Evolutionary conservation across 2,797 vertebrate genomes (phyloP).

Genomic region (Furcifer pardalis): DNA sequence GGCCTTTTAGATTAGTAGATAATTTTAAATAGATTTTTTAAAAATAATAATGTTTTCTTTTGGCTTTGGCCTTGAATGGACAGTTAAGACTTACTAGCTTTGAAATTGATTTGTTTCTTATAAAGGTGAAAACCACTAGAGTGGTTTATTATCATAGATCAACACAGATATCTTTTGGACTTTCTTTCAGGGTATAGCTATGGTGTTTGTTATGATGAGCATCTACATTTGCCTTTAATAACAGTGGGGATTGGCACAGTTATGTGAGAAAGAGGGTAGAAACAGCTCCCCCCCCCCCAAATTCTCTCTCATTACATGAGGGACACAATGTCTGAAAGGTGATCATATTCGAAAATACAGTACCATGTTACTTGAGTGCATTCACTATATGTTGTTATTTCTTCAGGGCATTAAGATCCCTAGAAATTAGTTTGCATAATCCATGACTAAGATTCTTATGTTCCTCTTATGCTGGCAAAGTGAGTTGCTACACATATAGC

Average conservation of each 20-base stretch:
- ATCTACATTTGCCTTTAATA: not conserved
- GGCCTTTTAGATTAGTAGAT: not conserved
- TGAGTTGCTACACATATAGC: too few relatives aligned
- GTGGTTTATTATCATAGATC: not conserved
- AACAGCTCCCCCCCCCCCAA: not conserved
- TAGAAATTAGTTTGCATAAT: not conserved
- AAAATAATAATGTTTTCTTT: too few relatives aligned
- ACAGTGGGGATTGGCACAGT: not conserved
- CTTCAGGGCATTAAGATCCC: constrained; percentile 15
- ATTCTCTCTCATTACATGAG: not conserved
- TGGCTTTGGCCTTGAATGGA: not conserved
- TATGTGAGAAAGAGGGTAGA: not conserved
- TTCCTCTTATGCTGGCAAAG: not conserved
- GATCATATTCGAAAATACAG: too few relatives aligned
- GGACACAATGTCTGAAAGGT: too few relatives aligned
- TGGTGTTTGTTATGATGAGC: not conserved
- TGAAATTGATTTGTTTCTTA: not conserved
- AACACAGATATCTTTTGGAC: not conserved
- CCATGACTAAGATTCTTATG: not conserved
- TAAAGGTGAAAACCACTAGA: not conserved
- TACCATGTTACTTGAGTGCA: too few relatives aligned
- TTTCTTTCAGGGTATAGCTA: not conserved
- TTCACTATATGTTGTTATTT: constrained; percentile 29
- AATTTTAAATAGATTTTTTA: not conserved
- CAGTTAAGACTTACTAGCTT: not conserved